phyloP scores from a whole-genome alignment of 1,140 invertebrate species.

The Plectus sambesii region DNA sequence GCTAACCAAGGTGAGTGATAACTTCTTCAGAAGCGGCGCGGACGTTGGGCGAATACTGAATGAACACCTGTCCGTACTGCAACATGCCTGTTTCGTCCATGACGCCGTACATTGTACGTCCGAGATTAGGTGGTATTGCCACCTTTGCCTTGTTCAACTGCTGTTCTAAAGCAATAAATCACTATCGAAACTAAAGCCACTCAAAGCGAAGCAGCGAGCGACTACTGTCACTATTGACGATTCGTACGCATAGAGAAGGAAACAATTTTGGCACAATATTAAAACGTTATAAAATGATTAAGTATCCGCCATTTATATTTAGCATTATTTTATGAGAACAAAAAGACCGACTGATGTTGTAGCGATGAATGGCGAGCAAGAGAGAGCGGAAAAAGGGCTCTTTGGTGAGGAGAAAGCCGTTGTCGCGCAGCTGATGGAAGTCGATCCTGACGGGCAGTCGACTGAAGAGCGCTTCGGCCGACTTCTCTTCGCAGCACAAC shows the following conservation, averaged over 20 bases:
- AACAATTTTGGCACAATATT: too few relatives aligned
- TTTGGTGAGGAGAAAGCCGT: constrained; percentile 33
- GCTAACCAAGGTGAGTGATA: too few relatives aligned
- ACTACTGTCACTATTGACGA: too few relatives aligned
- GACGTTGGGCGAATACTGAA: constrained; percentile 41
- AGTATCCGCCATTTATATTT: too few relatives aligned
- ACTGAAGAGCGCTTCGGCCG: constrained; percentile 30
- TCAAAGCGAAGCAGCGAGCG: too few relatives aligned
- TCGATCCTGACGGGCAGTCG: constrained; percentile 37
- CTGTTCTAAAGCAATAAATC: too few relatives aligned
- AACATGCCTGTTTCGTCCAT: constrained; percentile 45
- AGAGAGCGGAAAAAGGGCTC: constrained; percentile 45
- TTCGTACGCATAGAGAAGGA: too few relatives aligned
- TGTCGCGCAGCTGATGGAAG: constrained; percentile 20
- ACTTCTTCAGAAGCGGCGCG: constrained; percentile 11
- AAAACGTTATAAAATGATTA: too few relatives aligned
- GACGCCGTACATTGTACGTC: constrained; percentile 46
- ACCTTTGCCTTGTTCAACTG: constrained; percentile 39
- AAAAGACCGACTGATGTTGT: constrained; percentile 27
- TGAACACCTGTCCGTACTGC: constrained; percentile 47
- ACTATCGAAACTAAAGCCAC: too few relatives aligned
- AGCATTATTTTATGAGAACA: too few relatives aligned
- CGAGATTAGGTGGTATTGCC: constrained; percentile 35
- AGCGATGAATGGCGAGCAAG: constrained; percentile 32
- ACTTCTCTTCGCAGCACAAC: constrained; percentile 30